Evolutionary conservation across 2,888 invertebrate species (phyloP), one percentile per base, ranked within the genome.

Genomic region (Mythimna albipuncta): DNA sequence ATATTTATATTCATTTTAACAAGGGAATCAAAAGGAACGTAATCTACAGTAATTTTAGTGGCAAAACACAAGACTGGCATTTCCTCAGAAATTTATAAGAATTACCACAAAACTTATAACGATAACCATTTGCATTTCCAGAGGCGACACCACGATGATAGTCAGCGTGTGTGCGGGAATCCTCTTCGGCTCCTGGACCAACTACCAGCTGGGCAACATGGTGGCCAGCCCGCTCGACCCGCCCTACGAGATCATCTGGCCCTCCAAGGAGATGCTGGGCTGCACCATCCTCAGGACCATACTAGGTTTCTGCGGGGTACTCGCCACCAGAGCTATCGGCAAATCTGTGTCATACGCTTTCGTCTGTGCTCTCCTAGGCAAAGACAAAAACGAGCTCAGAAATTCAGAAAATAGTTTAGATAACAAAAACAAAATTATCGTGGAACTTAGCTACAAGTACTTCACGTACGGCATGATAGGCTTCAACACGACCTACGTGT

Each of bases 61-160:
- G 21, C 21, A 21, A 7, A 2, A 52, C 10, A 21, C 10, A 21
- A 54, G 10, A 54, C 11, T 11, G 11, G 11, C 54, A 54, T 4
- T 21, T 11, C 55, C 16, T 32, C 55, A 16, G 16, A 0, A 35
- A 19, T 35, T 6, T 2, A 58, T 10, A 57, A 57, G 5, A 0
- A 58, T 19, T 16, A 59, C 9, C 38, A 32, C 32, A 38, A 59
- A 59, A 38, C 11, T 10, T 38, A 0, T 10, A 61, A 61, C 61
- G 41, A 41, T 21, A 21, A n/a, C 59, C 2, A 0, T 64, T 55
- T 19, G 0, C 26, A 59, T 63, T 96, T 96, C 10, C 94, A 98
- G 99, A 89, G 98, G 99, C 38, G 99, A 99, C 93, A 99, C 99
- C 0, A 97, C 98, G 2, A 98, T 98, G 97, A 98, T 99, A 83